These are phyloP conservation scores for Poeciliopsis turrubarensis DNA, from an alignment of 2,113 vertebrate species.

Conservation along the genomic window DNA sequence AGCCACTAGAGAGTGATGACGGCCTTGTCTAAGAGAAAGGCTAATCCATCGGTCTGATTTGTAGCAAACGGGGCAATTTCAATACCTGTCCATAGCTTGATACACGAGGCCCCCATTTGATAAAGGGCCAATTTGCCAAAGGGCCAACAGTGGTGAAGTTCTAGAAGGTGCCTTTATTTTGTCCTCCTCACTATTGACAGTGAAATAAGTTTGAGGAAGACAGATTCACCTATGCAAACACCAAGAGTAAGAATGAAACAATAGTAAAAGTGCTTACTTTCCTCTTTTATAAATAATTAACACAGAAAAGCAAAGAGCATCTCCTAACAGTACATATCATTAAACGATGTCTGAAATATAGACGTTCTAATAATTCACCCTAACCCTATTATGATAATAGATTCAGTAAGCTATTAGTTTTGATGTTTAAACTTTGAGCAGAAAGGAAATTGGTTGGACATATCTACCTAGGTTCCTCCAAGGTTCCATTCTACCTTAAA, in stretches of 20 bases:
- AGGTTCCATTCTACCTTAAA: background rate
- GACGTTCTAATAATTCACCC: background rate
- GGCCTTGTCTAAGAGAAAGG: conserved; percentile 81
- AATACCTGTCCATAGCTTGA: conserved; percentile 80
- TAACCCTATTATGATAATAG: too few relatives aligned
- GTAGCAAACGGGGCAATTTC: conserved; percentile 81
- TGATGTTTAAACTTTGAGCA: background rate
- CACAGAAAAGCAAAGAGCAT: background rate
- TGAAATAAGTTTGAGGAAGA: conserved; percentile 47
- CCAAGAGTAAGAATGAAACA: conserved; percentile 40
- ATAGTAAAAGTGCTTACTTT: conserved; percentile 26
- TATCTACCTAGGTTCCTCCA: background rate
- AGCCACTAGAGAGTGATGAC: conserved; percentile 75
- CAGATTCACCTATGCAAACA: conserved; percentile 44
- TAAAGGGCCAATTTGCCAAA: conserved; percentile 81
- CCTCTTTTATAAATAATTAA: conserved; percentile 9
- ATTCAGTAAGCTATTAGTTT: background rate
- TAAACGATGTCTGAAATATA: background rate
- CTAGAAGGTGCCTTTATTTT: conserved; percentile 78
- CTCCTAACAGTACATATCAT: too few relatives aligned
- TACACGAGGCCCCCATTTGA: conserved; percentile 78
- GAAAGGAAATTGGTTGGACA: too few relatives aligned
- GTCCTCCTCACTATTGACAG: conserved; percentile 69
- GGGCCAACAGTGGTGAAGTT: conserved; percentile 78
- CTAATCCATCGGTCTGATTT: conserved; percentile 82